Conservation (phyloP, 2,888 invertebrate species). For the Molorchus minor region DNA sequence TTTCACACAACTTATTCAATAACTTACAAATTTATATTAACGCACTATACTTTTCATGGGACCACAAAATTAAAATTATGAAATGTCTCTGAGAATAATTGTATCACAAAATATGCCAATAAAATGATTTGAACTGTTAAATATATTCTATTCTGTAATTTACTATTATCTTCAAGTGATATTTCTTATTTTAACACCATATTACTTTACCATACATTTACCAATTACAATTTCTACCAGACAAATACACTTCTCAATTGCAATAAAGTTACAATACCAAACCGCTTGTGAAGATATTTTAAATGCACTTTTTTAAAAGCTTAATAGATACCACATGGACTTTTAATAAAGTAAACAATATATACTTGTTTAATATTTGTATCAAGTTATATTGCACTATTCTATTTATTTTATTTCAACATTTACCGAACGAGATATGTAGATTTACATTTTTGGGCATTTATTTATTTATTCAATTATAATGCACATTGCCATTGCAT, state of each 20-base stretch:
- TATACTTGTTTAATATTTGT: no score
- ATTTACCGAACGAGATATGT: no score
- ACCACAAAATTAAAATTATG: conserved; percentile 26
- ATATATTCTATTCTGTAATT: conserved; percentile 22
- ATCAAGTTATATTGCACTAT: no score
- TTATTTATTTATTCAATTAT: no score
- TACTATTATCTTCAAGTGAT: conserved; percentile 26
- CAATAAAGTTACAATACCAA: not conserved
- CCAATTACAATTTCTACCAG: conserved; percentile 19
- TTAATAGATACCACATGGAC: no score
- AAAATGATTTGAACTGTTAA: conserved; percentile 22
- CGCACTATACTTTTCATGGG: conserved; percentile 27
- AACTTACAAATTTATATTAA: conserved; percentile 33
- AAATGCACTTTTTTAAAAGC: no score
- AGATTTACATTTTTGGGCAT: no score
- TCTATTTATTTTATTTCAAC: no score
- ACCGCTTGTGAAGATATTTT: conserved; percentile 9
- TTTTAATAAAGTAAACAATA: no score
- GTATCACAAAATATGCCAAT: conserved; percentile 33
- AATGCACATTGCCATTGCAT: no score
- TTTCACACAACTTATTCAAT: conserved; percentile 40
- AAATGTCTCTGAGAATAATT: conserved; percentile 28
- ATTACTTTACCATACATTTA: conserved; percentile 26
- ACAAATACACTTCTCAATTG: conserved; percentile 19
- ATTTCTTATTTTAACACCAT: conserved; percentile 22